A percentile compares a stretch with the other conserved stretches of the same genome.
phyloP scores from a whole-genome alignment of 2,797 vertebrate species.

The Ptychobarbus kaznakovi region DNA sequence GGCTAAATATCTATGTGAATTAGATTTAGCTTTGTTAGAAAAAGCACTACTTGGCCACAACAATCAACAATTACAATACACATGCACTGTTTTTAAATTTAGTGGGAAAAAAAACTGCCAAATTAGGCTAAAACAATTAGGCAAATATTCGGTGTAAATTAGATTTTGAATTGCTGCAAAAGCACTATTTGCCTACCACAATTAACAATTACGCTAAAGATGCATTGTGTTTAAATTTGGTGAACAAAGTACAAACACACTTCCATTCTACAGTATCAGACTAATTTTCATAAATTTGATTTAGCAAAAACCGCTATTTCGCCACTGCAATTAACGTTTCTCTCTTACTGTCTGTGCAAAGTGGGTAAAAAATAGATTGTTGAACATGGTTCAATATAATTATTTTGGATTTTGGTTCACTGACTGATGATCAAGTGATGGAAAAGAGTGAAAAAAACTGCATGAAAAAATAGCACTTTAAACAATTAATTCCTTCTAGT shows the following conservation, averaged over 20 bases:
- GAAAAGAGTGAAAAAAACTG: background rate
- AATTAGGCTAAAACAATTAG: background rate
- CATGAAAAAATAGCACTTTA: background rate
- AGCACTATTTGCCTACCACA: background rate
- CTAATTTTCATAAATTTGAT: background rate
- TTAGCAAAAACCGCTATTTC: background rate
- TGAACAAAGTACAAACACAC: background rate
- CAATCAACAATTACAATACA: background rate
- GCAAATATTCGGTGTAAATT: background rate
- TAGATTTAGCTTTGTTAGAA: background rate
- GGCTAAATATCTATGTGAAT: background rate
- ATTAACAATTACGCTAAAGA: background rate
- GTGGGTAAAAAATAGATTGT: background rate
- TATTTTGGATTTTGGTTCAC: background rate
- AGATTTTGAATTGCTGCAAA: background rate
- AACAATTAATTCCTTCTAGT: background rate
- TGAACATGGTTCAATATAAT: background rate
- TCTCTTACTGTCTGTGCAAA: background rate
- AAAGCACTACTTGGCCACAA: background rate
- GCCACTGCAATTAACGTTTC: background rate
- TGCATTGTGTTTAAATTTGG: background rate
- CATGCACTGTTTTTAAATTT: background rate
- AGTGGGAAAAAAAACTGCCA: background rate
- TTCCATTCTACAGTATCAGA: background rate
- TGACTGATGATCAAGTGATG: background rate